Evolutionary conservation across 2,113 vertebrate genomes (phyloP), one percentile per base, ranked within the genome.

Genomic region (Oophaga pumilio): DNA sequence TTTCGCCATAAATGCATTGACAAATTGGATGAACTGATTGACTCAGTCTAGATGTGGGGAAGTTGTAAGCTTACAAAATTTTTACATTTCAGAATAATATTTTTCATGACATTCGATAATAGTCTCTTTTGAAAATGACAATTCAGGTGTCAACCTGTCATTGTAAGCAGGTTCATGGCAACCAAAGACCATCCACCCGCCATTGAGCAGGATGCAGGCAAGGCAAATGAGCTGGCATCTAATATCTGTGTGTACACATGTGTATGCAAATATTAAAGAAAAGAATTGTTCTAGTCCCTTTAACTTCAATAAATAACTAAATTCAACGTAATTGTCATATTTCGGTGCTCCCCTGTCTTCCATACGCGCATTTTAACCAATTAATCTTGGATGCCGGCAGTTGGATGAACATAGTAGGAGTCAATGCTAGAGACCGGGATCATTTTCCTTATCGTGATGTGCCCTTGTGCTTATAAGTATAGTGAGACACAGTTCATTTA

Each of bases 401-500:
- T 60, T 68, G 80, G n/a, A 33, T 82, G 80, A 82, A 64, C 22
- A 50, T 62, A 83, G 81, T 83, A 69, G n/a, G 49, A 83, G 81
- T 83, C 81, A 68, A 83, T 83, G 49, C 14, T 52, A 68, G 43
- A 83, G 60, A 82, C 80, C 80, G 43, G 60, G 69, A 59, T 77
- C 56, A 84, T 82, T 74, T 76, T 76, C 57, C 43, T 49, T 71
- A 76, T 88, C 62, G 77, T 49, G 68, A 88, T 56, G n/a, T 88
- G 87, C 87, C 87, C 87, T 84, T 88, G 80, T 88, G 87, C 28
- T 87, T 88, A 62, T 62, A 60, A 77, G 73, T 76, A 62, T n/a
- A 56, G 79, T 52, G 59, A 84, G 87, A 88, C 81, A 88, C 81
- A 88, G 80, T 88, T 88, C 81, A 88, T 88, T 87, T 87, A 87